These are phyloP conservation scores for Rhinopomastus cyanomelas DNA, from an alignment of 2,113 vertebrate species.

Conservation along the genomic window DNA sequence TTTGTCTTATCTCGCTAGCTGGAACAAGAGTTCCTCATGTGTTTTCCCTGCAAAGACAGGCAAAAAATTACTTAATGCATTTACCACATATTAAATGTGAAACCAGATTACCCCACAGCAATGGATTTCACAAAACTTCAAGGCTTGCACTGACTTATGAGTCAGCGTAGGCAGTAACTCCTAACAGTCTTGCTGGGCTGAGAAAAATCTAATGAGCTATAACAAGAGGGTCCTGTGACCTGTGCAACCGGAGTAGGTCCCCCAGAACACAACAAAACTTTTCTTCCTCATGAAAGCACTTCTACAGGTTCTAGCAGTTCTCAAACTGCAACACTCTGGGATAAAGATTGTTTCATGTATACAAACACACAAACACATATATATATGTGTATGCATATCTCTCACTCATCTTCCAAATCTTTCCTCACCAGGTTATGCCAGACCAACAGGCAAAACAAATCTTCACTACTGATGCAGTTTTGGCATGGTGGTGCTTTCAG, in stretches of 20 bases:
- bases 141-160: not conserved
- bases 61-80: not conserved
- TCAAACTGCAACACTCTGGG: not conserved
- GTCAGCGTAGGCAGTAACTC: not conserved
- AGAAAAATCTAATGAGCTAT: too few relatives aligned
- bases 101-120: not conserved
- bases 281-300: too few relatives aligned
- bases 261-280: too few relatives aligned
- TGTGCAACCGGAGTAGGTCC: too few relatives aligned
- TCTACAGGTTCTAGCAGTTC: too few relatives aligned
- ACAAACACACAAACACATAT: not conserved
- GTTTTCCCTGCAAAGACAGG: not conserved
- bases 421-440: not conserved
- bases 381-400: accelerated
- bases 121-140: not conserved
- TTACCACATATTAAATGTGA: not conserved
- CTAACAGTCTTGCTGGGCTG: not conserved
- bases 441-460: not conserved
- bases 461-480: not conserved
- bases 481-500: not conserved
- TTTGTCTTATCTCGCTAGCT: too few relatives aligned
- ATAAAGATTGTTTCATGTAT: not conserved
- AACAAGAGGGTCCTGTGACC: too few relatives aligned
- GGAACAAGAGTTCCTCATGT: not conserved
- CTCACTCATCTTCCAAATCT: not conserved